phyloP scores from a whole-genome alignment of 2,797 vertebrate genomes.

The Centroberyx gerrardi region DNA sequence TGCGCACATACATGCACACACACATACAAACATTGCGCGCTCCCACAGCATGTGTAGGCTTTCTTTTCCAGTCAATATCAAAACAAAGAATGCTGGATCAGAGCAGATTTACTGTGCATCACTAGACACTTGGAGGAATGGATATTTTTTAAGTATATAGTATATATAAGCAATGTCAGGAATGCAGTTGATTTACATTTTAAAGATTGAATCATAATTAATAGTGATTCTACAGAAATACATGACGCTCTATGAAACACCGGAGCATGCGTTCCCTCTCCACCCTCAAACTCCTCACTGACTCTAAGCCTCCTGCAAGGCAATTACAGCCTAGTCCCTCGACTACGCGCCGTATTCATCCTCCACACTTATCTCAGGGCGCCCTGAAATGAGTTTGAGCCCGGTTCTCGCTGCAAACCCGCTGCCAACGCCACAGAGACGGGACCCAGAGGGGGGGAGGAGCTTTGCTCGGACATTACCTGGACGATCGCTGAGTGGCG shows the following conservation, averaged over 20 bases:
- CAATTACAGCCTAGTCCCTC: conserved; percentile 61
- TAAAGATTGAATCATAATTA: conserved; percentile 56
- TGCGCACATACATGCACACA: too few relatives aligned
- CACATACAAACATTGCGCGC: conserved; percentile 16
- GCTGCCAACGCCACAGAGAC: conserved; percentile 41
- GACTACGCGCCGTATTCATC: conserved; percentile 60
- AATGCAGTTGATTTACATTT: conserved; percentile 47
- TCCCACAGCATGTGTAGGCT: conserved; percentile 1
- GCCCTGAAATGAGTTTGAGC: conserved; percentile 74
- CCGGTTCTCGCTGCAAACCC: conserved; percentile 42
- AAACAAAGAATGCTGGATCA: conserved; percentile 33
- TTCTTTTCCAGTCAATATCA: conserved; percentile 25
- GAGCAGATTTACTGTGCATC: conserved; percentile 30
- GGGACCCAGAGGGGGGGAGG: conserved; percentile 66
- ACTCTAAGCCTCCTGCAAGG: conserved; percentile 60
- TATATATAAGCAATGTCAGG: conserved; percentile 5
- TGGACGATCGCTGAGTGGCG: conserved; percentile 81
- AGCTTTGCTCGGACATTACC: conserved; percentile 80
- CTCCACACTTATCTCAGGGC: conserved; percentile 73
- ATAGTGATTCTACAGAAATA: conserved; percentile 51
- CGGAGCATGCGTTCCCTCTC: conserved; percentile 34
- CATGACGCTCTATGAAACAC: background rate
- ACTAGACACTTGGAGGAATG: conserved; percentile 3
- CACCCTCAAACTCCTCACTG: conserved; percentile 44
- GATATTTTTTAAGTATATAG: too few relatives aligned